Base-by-base conservation (phyloP, 2,797 vertebrate genomes). In the Peromyscus aztecus region DNA sequence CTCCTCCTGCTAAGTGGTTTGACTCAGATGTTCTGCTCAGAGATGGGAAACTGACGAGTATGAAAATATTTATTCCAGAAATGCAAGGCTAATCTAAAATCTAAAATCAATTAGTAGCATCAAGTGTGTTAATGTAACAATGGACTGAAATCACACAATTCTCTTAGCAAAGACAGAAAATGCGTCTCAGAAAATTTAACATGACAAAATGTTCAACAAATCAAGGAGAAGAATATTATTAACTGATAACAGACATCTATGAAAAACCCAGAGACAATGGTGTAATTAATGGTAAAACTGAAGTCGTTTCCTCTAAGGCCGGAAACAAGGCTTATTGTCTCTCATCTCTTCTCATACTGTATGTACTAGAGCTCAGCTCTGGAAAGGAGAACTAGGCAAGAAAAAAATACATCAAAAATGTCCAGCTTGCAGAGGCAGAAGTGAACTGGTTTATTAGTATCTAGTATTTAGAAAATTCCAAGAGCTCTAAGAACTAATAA, bases 71-170 rank as follows among this genome's bases (percentile, higher is more conserved):
- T 77, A 87, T 43, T 21, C 52, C 34, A 82, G 21, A 96, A 94
- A 95, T 71, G 61, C 16, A 94, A 95, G 43, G 17, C 59, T 94
- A 57, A 92, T 85, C 82, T 78, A 84, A 94, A 91, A 95, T 82
- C 76, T 46, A 85, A 91, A 52, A 59, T 77, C 69, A 94, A 21
- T 52, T 43, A 52, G 24, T 76, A 86, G 65, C 67, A 31, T 63
- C 55, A 19, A 84, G 34, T 57, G 14, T 55, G 87, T 86, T 14
- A 81, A 57, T 23, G 37, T 49, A 76, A 89, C 46, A 92, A 92
- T 61, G 43, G 31, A 40, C 24, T 37, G 80, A 81, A 92, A 69
- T 63, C 78, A 84, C 61, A 90, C 17, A 9, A 46, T 78, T 57
- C 24, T 73, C 78, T 89, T 81, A 91, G 86, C 21, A 73, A 73